Evolutionary conservation across 2,888 invertebrate species (phyloP).

Genomic region (Andrena minutula): DNA sequence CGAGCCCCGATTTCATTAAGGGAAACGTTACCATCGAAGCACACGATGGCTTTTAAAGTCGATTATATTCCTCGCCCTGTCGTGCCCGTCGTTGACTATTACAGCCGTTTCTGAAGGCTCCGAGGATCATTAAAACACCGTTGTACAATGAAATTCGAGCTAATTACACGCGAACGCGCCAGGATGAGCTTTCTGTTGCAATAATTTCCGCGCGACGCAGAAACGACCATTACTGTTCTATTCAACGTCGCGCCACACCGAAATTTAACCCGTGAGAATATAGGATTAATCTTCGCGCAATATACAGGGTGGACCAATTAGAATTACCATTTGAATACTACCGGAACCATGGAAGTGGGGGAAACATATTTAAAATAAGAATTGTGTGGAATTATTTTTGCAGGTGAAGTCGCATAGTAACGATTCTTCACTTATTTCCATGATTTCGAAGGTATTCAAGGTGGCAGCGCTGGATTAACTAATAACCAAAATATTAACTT

Average conservation of each 20-base stretch:
- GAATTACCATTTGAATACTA: too few species aligned
- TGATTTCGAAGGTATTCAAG: too few species aligned
- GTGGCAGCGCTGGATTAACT: too few species aligned
- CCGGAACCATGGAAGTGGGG: too few species aligned
- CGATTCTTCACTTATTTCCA: too few species aligned
- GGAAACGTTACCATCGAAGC: neutral
- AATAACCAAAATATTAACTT: too few species aligned
- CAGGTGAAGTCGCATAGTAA: too few species aligned
- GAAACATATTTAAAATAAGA: too few species aligned
- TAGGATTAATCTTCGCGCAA: neutral
- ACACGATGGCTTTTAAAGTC: neutral
- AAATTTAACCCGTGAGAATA: neutral
- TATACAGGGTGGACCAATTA: too few species aligned
- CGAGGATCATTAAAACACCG: constrained; percentile 22
- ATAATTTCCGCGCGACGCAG: neutral
- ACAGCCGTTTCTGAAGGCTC: neutral
- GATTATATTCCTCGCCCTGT: neutral
- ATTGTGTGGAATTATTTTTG: too few species aligned
- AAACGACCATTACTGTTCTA: neutral
- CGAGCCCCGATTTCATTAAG: neutral
- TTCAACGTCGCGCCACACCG: neutral
- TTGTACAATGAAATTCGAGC: constrained; percentile 32
- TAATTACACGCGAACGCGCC: constrained; percentile 38
- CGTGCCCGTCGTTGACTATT: constrained; percentile 30
- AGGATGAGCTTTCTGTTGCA: constrained; percentile 26